A percentile compares a stretch with the other conserved stretches of the same genome.
Evolutionary conservation across 1,140 invertebrate genomes (phyloP).

Genomic region (Trachymyrmex cornetzi): DNA sequence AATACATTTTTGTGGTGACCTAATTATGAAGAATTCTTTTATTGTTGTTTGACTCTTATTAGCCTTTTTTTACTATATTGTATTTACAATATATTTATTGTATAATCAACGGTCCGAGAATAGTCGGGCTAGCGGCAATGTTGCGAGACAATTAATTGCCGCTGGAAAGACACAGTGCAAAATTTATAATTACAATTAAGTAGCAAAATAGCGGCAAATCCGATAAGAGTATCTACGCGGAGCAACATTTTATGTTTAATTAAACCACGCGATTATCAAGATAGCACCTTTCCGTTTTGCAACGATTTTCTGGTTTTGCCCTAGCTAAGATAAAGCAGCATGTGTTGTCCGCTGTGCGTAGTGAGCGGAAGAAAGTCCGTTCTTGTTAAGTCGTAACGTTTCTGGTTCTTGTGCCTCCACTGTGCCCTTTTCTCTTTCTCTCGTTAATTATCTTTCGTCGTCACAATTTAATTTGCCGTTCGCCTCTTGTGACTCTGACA

Average conservation of each 20-base stretch:
- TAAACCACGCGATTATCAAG: constrained; percentile 36
- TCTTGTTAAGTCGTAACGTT: constrained; percentile 56
- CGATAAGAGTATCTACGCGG: constrained; percentile 33
- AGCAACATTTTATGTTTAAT: constrained; percentile 50
- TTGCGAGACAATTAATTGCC: not conserved
- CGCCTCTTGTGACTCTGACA: constrained; percentile 47
- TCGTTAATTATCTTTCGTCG: constrained; percentile 48
- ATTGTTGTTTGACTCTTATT: too few species aligned
- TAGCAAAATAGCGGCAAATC: constrained; percentile 32
- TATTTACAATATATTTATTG: not conserved
- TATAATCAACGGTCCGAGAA: not conserved
- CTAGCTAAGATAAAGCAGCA: constrained; percentile 39
- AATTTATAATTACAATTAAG: constrained; percentile 28
- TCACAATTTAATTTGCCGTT: constrained; percentile 61
- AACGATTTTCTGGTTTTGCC: constrained; percentile 30
- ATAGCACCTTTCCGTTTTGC: constrained; percentile 47
- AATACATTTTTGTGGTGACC: too few species aligned
- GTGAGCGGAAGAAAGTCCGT: constrained; percentile 52
- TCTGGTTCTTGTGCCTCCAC: constrained; percentile 28
- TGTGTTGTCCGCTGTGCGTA: constrained; percentile 29
- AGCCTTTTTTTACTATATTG: too few species aligned
- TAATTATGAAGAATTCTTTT: too few species aligned
- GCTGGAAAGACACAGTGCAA: not conserved
- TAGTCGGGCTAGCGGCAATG: not conserved
- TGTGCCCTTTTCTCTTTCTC: constrained; percentile 24